phyloP scores from a whole-genome alignment of 2,113 vertebrate genomes.

The Clupea harengus region DNA sequence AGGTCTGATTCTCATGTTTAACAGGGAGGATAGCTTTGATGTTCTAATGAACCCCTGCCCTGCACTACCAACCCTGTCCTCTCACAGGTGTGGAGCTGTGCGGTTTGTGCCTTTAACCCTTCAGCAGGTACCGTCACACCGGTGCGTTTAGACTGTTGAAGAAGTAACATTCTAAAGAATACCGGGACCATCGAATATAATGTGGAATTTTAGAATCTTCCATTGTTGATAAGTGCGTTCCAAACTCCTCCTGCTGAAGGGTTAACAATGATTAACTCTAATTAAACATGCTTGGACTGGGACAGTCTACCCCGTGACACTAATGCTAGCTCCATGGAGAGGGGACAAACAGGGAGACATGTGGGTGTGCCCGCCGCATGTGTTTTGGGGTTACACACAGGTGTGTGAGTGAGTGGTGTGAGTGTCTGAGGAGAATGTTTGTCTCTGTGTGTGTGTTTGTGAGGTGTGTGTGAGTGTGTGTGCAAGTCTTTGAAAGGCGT shows the following conservation, averaged over 20 bases:
- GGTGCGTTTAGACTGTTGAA: too few relatives aligned
- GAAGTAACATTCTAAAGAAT: too few relatives aligned
- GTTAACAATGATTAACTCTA: neutral
- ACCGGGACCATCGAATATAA: too few relatives aligned
- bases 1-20: neutral
- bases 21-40: slow-evolving; percentile 19
- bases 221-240: too few relatives aligned
- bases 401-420: neutral
- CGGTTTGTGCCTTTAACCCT: neutral
- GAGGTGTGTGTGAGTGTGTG: neutral
- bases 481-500: neutral
- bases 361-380: neutral
- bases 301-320: neutral
- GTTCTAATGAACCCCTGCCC: neutral
- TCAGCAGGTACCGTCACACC: too few relatives aligned
- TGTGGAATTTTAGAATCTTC: too few relatives aligned
- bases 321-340: neutral
- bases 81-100: neutral
- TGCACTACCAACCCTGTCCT: neutral
- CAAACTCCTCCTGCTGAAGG: too few relatives aligned
- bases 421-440: neutral
- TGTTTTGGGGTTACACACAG: neutral
- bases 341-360: neutral
- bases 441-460: neutral
- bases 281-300: neutral